Evolutionary conservation across 1,140 invertebrate species (phyloP), one percentile per base, ranked within the genome.

Genomic region (Caenorhabditis briggsae): DNA sequence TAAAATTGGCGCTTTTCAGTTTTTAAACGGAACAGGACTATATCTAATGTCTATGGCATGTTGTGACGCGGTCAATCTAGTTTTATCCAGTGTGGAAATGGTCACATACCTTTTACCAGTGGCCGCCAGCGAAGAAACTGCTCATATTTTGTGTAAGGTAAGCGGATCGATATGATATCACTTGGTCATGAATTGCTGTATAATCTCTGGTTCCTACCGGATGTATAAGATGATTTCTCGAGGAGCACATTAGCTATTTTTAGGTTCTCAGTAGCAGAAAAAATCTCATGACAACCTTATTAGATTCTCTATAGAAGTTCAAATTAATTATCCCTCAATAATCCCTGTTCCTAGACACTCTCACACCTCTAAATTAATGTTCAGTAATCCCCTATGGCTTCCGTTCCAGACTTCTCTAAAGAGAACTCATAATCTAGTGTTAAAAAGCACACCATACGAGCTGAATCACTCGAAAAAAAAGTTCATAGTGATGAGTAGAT

Each of bases 41-140:
- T 87, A 85, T 53, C 50, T 87, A 20, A 14, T 78, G 50, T 50
- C 85, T 14, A 87, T 87, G 86, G 82, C 86, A 41, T 7, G 64
- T 23, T 83, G 61, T 41, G 86, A 87, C 64, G 55, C 56, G 20
- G 9, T 87, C 12, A 56, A 85, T 33, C 84, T 87, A n/a, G 53
- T 87, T 5, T 65, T 53, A 64, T 53, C 46, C 50, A 55, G 87
- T 55, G n/a, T 74, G 33, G 84, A 87, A 43, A 56, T 87, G 78
- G n/a, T 70, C 16, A 56, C 82, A n/a, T 55, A 41, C 9, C 65
- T 83, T 46, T 20, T 84, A 6, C 20, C 78, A 2, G 33, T 58
- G 7, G 20, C 65, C 16, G n/a, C 25, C n/a, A 50, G 16, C 16
- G 56, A 58, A 5, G 33, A 82, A 23, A 18, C 64, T n/a, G 43